These are phyloP conservation scores for Excalfactoria chinensis DNA, from an alignment of 2,113 vertebrate species.

Conservation along the genomic window DNA sequence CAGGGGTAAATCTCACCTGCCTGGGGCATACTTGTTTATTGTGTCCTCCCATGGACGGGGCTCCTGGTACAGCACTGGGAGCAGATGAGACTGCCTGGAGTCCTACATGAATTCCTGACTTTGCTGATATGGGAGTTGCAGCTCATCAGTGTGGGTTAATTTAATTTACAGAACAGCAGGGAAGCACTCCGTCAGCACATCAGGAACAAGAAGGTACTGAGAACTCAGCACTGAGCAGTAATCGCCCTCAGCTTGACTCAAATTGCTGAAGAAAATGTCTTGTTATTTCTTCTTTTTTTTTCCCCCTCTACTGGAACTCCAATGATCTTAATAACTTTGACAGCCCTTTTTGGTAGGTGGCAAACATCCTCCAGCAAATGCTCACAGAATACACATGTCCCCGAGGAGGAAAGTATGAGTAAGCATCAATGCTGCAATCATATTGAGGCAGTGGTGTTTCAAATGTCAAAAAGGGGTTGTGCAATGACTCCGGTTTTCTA, in stretches of 20 bases:
- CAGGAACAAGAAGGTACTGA: background rate
- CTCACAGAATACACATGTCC: background rate
- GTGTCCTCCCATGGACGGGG: background rate
- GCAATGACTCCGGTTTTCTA: background rate
- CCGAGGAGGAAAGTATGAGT: constrained; percentile 9
- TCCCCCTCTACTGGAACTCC: background rate
- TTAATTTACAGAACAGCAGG: background rate
- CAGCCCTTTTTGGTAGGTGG: constrained; percentile 21
- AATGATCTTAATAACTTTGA: background rate
- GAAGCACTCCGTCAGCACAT: background rate
- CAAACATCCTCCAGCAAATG: background rate
- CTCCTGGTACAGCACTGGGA: background rate
- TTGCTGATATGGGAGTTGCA: background rate
- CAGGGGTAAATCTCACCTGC: background rate
- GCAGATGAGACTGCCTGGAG: background rate
- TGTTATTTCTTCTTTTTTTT: background rate
- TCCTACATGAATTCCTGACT: background rate
- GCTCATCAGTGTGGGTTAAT: background rate
- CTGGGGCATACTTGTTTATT: background rate
- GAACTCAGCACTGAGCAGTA: background rate
- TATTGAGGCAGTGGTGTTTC: background rate
- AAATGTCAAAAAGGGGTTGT: background rate
- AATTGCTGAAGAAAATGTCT: background rate
- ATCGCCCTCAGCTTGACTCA: background rate
- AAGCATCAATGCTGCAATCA: background rate